Base-by-base conservation (phyloP, 2,113 vertebrate genomes). In the Cebidichthys violaceus region DNA sequence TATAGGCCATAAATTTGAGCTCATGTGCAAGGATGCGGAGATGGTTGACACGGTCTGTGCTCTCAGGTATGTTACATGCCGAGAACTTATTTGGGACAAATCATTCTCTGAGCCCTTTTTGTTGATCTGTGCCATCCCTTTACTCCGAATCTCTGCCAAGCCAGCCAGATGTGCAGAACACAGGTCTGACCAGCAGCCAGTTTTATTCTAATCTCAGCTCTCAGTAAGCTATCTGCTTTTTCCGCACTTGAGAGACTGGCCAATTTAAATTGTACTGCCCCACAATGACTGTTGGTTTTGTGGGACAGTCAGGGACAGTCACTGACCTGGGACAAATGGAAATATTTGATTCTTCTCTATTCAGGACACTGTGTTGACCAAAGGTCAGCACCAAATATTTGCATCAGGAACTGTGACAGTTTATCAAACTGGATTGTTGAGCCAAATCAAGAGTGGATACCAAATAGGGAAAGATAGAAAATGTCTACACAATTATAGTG, bases 151-250 rank as follows among this genome's bases (percentile, higher is more conserved):
- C 66, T 71, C 81, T 27, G 74, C 86, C 86, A 88, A 86, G 69
- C 74, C 10, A 79, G 80, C 86, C 89, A 92, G 86, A 91, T 91
- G 88, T 92, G 91, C 71, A 85, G 70, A 78, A 81, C 79, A 83
- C n/a, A 88, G 69, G 82, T 88, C 88, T 89, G 92, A 91, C 86
- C 82, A 60, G 77, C 83, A 82, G 92, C 89, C 90, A 92, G 90
- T 91, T 90, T 77, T 55, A 80, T 84, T 70, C 88, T 91, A 92
- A 93, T 92, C 92, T 86, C 71, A 24, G 77, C 86, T 80, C 79
- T 86, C 75, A 65, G 69, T 60, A 91, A 87, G 77, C 77, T 83
- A 73, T 89, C 78, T 73, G 81, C 64, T 29, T 59, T 59, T 89
- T 88, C 86, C 57, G 69, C 83, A 70, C 64, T 87, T 72, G 39